Evolutionary conservation across 2,797 vertebrate species (phyloP).

Genomic region (Coilia nasus): DNA sequence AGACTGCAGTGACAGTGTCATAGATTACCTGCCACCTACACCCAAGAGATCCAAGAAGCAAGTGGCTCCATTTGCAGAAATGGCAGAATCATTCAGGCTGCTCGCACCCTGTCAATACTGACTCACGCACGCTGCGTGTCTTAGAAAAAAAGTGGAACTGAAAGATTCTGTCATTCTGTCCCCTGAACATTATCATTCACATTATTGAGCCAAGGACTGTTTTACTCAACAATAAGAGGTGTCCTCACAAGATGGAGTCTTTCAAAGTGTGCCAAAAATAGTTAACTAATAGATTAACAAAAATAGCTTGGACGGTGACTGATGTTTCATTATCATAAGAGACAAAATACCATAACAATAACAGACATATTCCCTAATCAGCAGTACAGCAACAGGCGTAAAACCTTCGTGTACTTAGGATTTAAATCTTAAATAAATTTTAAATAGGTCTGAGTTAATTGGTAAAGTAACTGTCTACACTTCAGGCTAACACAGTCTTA

Average conservation of each 20-base stretch:
- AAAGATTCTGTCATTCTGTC: not conserved
- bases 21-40: slow-evolving; percentile 36
- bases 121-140: not conserved
- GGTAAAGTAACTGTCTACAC: not conserved
- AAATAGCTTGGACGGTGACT: not conserved
- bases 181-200: not conserved
- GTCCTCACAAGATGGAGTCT: not conserved
- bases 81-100: slow-evolving; percentile 29
- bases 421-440: too few species aligned
- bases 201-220: not conserved
- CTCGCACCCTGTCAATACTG: not conserved
- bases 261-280: not conserved
- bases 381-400: not conserved
- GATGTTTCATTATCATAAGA: not conserved
- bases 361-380: not conserved
- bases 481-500: not conserved
- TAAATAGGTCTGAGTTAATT: not conserved
- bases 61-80: slow-evolving; percentile 22
- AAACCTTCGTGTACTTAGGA: not conserved
- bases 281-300: too few species aligned
- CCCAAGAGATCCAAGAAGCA: not conserved
- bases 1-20: slow-evolving; percentile 37
- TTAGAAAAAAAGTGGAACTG: not conserved
- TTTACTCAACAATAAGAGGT: not conserved
- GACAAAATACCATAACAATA: not conserved